Evolutionary conservation across 2,113 vertebrate genomes (phyloP).

Genomic region (Rhinichthys klamathensis): DNA sequence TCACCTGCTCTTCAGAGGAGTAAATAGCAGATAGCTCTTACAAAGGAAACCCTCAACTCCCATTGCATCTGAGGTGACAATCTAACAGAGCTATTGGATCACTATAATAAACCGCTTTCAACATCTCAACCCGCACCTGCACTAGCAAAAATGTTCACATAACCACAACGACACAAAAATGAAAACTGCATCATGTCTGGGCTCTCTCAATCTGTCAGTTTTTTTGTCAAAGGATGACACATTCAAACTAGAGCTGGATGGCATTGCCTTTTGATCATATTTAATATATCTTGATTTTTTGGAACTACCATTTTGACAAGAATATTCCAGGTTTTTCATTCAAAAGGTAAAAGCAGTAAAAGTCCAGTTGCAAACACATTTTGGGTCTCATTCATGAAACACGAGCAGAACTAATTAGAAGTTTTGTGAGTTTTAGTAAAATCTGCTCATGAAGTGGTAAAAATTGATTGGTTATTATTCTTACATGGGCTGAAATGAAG

Average conservation of each 20-base stretch:
- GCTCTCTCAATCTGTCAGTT: neutral
- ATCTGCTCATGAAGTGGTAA: slow-evolving; percentile 14
- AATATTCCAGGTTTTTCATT: neutral
- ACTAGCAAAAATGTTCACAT: neutral
- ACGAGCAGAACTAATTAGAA: neutral
- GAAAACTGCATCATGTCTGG: neutral
- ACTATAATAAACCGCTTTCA: slow-evolving; percentile 26
- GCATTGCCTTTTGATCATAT: neutral
- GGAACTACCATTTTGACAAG: neutral
- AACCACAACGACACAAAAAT: neutral
- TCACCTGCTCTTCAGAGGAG: slow-evolving; percentile 32
- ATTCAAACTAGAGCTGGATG: slow-evolving; percentile 4
- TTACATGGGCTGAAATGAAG: slow-evolving; percentile 18
- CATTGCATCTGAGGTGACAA: slow-evolving; percentile 18
- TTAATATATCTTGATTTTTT: neutral
- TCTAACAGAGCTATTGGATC: slow-evolving; percentile 32
- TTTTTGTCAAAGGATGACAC: slow-evolving; percentile 39
- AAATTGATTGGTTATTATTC: slow-evolving; percentile 4
- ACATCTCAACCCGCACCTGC: neutral
- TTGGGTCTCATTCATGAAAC: neutral
- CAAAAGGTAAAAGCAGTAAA: neutral
- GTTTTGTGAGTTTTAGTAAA: neutral
- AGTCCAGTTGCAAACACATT: no score
- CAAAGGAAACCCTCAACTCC: slow-evolving; percentile 35
- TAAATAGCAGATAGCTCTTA: slow-evolving; percentile 26